Evolutionary conservation across 2,113 vertebrate genomes (phyloP), one percentile per base, ranked within the genome.

Genomic region (Lathamus discolor): DNA sequence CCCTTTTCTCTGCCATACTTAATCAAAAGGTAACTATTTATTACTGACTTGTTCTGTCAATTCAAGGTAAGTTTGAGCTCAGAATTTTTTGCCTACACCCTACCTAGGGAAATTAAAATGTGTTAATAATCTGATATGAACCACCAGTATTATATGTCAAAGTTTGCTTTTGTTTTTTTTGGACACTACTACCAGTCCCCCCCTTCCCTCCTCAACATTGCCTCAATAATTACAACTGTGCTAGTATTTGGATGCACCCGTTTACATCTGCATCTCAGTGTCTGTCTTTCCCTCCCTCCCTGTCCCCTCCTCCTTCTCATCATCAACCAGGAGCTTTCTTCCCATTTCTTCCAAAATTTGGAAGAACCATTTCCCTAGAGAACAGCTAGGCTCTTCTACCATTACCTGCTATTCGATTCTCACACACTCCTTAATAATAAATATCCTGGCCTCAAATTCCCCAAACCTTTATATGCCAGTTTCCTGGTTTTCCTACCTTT

Each of bases 151-250:
- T 49, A 39, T 2, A 23, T 6, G 13, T 35, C 14, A 85, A 63
- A 75, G 1, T 48, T 88, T 70, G 28, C 13, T 63, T 72, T 48
- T n/a, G 7, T 2, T 44, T 62, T 81, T 84, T 46, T 28, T 55
- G n/a, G 13, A 70, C 10, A 7, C 1, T 7, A 15, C 13, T 35
- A 33, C 9, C 57, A 35, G 33, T 35, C 9, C 33, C 33, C 33
- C 57, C 35, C 22, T 23, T n/a, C 7, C 4, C 2, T 3, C 7
- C 7, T 0, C 8, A 8, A 19, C 2, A 31, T 17, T 61, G 13
- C 20, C 46, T 64, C 27, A 28, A 17, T 66, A 67, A 57, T 48
- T 48, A 25, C 15, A 63, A 17, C 3, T 1, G 2, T 9, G 27
- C 2, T 17, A 31, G 54, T 43, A 43, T 62, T 43, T 82, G 29